A percentile compares a stretch with the other conserved stretches of the same genome.
phyloP scores from a whole-genome alignment of 2,113 vertebrate genomes.

The Sphyrna mokarran region DNA sequence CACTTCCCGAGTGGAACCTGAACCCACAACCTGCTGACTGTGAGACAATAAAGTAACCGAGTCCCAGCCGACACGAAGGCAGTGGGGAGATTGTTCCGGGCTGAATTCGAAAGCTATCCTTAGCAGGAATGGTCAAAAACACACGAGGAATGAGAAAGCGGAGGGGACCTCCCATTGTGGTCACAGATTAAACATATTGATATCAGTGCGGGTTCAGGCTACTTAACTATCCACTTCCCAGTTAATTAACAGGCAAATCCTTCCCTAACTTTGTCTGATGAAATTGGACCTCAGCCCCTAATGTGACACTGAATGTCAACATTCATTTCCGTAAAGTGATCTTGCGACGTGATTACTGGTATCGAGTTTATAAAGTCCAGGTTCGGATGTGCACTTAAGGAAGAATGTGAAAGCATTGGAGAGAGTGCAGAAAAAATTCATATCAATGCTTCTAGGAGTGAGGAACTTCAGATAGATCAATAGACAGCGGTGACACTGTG shows the following conservation, averaged over 20 bases:
- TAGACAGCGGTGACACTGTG: no score
- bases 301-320: not conserved
- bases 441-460: no score
- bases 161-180: not conserved
- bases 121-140: not conserved
- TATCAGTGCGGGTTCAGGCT: not conserved
- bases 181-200: not conserved
- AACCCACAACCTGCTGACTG: not conserved
- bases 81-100: not conserved
- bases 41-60: no score
- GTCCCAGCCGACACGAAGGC: no score
- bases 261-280: not conserved
- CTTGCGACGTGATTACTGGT: not conserved
- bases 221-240: not conserved
- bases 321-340: not conserved
- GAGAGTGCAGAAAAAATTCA: no score
- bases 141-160: not conserved
- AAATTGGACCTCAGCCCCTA: not conserved
- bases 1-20: not conserved
- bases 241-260: constrained; percentile 19
- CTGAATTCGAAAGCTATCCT: not conserved
- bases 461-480: no score
- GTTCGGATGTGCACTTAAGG: no score
- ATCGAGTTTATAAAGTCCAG: not conserved
- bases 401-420: no score